A percentile compares a stretch with the other conserved stretches of the same genome.
These are phyloP conservation scores for Syndactyla subalaris DNA, from an alignment of 2,797 vertebrate species.

Conservation along the genomic window DNA sequence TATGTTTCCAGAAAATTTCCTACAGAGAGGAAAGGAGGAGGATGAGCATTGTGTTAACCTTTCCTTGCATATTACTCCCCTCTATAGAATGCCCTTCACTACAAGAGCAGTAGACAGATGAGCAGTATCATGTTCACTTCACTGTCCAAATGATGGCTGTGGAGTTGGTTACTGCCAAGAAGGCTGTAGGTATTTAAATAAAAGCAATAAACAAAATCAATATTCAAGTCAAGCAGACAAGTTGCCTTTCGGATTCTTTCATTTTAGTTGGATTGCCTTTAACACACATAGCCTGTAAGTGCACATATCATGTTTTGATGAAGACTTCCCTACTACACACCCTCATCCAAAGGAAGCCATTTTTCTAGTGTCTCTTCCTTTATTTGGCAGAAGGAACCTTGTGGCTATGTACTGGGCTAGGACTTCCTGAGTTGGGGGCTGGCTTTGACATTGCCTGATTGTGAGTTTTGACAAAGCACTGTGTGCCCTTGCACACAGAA, in stretches of 20 bases:
- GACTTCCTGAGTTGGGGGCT: fast-evolving
- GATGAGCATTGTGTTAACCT: not conserved
- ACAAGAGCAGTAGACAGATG: not conserved
- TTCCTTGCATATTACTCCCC: not conserved
- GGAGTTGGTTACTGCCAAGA: not conserved
- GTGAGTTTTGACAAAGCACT: not conserved
- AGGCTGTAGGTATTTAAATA: not conserved
- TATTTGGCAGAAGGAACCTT: not conserved
- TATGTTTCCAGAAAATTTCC: not conserved
- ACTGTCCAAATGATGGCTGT: not conserved
- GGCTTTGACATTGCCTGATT: not conserved
- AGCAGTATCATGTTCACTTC: not conserved
- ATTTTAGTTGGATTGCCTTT: not conserved
- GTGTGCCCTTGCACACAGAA: not conserved
- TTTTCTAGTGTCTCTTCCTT: not conserved
- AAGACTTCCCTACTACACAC: not conserved
- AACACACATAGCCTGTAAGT: not conserved
- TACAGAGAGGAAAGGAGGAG: not conserved
- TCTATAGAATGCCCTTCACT: not conserved
- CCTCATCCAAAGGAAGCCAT: not conserved
- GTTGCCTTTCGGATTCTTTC: not conserved
- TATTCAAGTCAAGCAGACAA: not conserved
- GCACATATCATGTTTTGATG: not conserved
- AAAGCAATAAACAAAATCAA: not conserved
- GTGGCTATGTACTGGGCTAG: not conserved